Evolutionary conservation across 1,140 invertebrate genomes (phyloP), one percentile per base, ranked within the genome.

Genomic region (Lucilia sericata): DNA sequence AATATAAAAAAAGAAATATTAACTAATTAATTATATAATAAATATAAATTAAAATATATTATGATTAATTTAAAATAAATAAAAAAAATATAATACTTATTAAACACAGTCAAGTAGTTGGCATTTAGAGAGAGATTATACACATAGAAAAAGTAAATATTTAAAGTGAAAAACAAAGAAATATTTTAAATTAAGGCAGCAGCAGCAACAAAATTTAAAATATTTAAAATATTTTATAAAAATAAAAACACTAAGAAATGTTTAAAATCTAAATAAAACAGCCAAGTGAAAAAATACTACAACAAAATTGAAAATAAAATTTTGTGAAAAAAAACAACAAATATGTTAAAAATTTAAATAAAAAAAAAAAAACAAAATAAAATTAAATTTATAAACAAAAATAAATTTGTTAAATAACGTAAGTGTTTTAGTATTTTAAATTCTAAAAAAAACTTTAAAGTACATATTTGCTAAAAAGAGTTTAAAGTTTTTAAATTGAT

Each of bases 341-440:
- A 70, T 21, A 51, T 51, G 60, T 21, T 21, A 70, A 21, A 70
- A 8, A 70, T 70, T 70, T 70, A 70, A 70, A 70, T 21, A n/a
- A n/a, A n/a, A n/a, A n/a, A 10, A 17, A 60, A 60, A 60, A 10
- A 5, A 55, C 4, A 60, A 60, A 60, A 5, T 13, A 60, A 60
- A 60, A 36, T 36, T 36, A 36, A 36, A 36, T 36, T 51, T 51
- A 51, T 51, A 51, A 13, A 51, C 14, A 70, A 70, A 70, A 65
- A 65, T 19, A n/a, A 70, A 70, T 21, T 70, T 70, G 60, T 70
- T 70, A 70, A 70, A 70, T 10, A 70, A 70, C n/a, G 60, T 70
- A 70, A 70, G 60, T 70, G 60, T 21, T 70, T 70, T 5, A 21
- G 19, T 70, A 21, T 21, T 70, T 70, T 70, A n/a, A n/a, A 19